phyloP scores from a whole-genome alignment of 2,888 invertebrate species.

The Entomobrya proxima region DNA sequence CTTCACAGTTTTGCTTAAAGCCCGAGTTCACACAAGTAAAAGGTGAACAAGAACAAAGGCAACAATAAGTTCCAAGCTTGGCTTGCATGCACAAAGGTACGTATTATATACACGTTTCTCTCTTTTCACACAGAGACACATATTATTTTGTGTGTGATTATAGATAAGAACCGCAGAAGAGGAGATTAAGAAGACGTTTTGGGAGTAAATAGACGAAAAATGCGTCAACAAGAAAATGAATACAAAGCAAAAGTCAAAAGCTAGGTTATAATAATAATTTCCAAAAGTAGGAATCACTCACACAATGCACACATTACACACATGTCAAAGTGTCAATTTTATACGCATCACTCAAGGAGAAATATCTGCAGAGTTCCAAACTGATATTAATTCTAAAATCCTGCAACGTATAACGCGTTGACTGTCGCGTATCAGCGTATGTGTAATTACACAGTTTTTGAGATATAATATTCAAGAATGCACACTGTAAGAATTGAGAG shows the following conservation, averaged over 20 bases:
- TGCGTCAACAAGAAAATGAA: not conserved
- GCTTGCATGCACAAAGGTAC: no score
- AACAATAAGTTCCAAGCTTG: no score
- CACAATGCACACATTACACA: not conserved
- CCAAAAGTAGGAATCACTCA: not conserved
- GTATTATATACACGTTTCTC: not conserved
- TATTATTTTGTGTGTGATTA: slow-evolving; percentile 14
- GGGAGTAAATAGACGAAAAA: slow-evolving; percentile 25
- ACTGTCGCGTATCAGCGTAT: no score
- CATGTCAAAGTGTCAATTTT: not conserved
- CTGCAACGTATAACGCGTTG: not conserved
- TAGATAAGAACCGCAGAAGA: slow-evolving; percentile 20
- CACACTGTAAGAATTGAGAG: no score
- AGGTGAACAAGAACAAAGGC: no score
- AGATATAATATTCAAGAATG: not conserved
- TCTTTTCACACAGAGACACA: not conserved
- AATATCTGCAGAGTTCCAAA: slow-evolving; percentile 29
- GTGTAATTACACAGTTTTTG: not conserved
- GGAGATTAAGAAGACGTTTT: slow-evolving; percentile 23
- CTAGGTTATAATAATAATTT: not conserved
- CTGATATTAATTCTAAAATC: not conserved
- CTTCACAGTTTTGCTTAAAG: no score
- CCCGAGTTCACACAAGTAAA: no score
- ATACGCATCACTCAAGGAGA: not conserved
- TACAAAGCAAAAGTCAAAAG: no score